A percentile compares a stretch with the other conserved stretches of the same genome.
Evolutionary conservation across 2,113 vertebrate species (phyloP).

Genomic region (Chaetodon auriga): DNA sequence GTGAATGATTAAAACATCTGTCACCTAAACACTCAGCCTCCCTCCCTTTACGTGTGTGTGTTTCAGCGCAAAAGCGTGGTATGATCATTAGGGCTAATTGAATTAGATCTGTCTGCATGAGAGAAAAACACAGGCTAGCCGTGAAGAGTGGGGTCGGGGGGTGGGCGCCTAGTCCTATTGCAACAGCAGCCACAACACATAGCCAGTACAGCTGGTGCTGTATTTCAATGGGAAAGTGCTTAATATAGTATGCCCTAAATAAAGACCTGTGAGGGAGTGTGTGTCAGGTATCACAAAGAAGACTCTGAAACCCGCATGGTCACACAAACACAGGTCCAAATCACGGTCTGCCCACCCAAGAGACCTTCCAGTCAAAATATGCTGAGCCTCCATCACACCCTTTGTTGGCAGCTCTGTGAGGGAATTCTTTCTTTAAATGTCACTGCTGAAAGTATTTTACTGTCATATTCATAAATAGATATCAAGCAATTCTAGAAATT

Average conservation of each 20-base stretch:
- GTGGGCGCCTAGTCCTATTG: conserved; percentile 49
- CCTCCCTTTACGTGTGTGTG: conserved; percentile 17
- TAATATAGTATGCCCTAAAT: conserved; percentile 87
- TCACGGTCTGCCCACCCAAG: conserved; percentile 61
- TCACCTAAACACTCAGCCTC: conserved; percentile 14
- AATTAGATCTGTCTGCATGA: conserved; percentile 75
- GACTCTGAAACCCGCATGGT: conserved; percentile 72
- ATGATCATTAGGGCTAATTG: conserved; percentile 71
- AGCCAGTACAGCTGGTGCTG: conserved; percentile 87
- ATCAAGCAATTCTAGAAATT: not conserved
- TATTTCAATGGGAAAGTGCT: conserved; percentile 88
- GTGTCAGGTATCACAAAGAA: conserved; percentile 88
- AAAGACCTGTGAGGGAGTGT: conserved; percentile 82
- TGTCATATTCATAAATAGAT: conserved; percentile 29
- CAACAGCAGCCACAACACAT: conserved; percentile 81
- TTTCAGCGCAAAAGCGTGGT: conserved; percentile 52
- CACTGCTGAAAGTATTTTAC: conserved; percentile 56
- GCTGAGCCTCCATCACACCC: conserved; percentile 62
- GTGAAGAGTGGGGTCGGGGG: conserved; percentile 13
- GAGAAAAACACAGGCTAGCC: conserved; percentile 66
- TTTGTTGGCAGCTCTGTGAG: conserved; percentile 55
- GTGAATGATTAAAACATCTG: conserved; percentile 5
- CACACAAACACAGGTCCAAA: conserved; percentile 77
- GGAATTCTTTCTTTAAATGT: conserved; percentile 64
- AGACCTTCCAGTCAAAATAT: conserved; percentile 72